Conservation (phyloP, 2,113 vertebrate genomes). For the Corythornis vintsioides region DNA sequence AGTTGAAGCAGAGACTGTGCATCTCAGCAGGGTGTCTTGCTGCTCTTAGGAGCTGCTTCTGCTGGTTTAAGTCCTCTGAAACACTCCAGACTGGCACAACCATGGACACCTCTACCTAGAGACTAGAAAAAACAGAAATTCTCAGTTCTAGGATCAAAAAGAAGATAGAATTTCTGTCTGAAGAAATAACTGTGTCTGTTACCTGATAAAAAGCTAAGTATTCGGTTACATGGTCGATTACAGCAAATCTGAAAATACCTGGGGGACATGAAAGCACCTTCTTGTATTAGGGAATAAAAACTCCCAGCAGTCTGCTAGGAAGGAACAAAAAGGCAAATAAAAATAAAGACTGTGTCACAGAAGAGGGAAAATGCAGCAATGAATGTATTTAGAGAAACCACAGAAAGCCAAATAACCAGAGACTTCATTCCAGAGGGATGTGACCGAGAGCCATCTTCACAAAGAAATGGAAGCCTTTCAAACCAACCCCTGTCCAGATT, state of each 20-base stretch:
- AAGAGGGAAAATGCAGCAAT: not conserved
- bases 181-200: not conserved
- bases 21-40: not conserved
- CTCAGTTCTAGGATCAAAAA: not conserved
- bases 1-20: not conserved
- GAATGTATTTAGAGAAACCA: not conserved
- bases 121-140: not conserved
- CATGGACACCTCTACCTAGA: not conserved
- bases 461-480: slow-evolving; percentile 7
- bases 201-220: not conserved
- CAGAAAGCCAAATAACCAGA: slow-evolving; percentile 3
- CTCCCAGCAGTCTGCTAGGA: not conserved
- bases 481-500: not conserved
- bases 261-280: not conserved
- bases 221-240: not conserved
- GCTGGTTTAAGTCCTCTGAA: not conserved
- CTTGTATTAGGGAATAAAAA: not conserved
- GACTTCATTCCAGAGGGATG: not conserved
- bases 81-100: not conserved
- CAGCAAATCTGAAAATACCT: not conserved
- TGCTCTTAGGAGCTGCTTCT: not conserved
- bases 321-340: not conserved
- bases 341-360: not conserved
- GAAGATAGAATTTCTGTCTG: not conserved
- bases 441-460: not conserved